phyloP scores from a whole-genome alignment of 2,113 vertebrate species.

The Atrichornis clamosus region DNA sequence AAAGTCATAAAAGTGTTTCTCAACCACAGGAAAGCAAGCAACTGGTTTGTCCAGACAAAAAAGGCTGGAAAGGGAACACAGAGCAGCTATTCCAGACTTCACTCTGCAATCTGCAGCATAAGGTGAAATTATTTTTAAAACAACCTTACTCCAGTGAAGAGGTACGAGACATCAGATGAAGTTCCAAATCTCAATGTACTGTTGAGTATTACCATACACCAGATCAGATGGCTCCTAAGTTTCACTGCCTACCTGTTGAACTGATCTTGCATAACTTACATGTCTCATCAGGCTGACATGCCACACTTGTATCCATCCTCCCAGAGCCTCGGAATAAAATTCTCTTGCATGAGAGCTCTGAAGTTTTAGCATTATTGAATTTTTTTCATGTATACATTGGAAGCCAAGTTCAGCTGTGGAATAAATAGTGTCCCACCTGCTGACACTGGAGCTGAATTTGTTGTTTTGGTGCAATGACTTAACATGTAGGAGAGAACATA shows the following conservation, averaged over 20 bases:
- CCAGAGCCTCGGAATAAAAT: background rate
- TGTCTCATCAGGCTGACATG: background rate
- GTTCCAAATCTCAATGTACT: background rate
- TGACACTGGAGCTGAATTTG: background rate
- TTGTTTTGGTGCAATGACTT: background rate
- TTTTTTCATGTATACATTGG: background rate
- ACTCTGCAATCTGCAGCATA: background rate
- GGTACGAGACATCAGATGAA: background rate
- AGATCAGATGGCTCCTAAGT: conserved; percentile 18
- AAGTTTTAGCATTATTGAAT: background rate
- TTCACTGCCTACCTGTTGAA: conserved; percentile 12
- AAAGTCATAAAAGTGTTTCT: background rate
- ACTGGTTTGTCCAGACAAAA: background rate
- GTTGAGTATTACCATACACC: background rate
- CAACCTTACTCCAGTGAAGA: background rate
- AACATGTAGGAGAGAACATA: background rate
- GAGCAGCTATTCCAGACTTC: background rate
- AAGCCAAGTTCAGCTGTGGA: background rate
- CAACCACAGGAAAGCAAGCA: background rate
- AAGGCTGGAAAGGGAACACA: background rate
- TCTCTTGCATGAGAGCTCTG: background rate
- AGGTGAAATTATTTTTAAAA: background rate
- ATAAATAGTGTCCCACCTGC: background rate
- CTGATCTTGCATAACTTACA: conserved; percentile 17
- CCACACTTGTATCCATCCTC: conserved; percentile 4